Percentiles rank a stretch among this genome's conserved stretches.
These are phyloP conservation scores for Octodonta nipae DNA, from an alignment of 2,888 invertebrate genomes.

Conservation along the genomic window DNA sequence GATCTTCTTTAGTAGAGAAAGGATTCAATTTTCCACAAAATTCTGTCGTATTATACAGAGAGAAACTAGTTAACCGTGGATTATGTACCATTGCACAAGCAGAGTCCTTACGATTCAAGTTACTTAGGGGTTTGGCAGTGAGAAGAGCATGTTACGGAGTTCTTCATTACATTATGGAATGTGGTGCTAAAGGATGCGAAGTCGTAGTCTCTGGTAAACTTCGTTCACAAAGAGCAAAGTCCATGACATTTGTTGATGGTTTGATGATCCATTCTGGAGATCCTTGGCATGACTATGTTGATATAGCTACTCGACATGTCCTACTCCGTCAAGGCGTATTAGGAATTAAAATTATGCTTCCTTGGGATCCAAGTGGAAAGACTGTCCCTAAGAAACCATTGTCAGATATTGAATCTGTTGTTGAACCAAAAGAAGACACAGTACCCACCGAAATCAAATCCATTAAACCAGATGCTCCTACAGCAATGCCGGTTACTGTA, in stretches of 20 bases:
- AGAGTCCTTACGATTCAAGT: conserved; percentile 96
- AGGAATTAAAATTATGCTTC: no score
- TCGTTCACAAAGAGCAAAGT: conserved; percentile 96
- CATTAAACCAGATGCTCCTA: conserved; percentile 44
- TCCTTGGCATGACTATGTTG: conserved; percentile 95
- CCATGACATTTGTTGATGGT: conserved; percentile 99
- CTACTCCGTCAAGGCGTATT: conserved; percentile 81
- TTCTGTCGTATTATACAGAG: conserved; percentile 93
- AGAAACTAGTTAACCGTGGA: conserved; percentile 95
- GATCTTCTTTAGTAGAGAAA: conserved; percentile 95
- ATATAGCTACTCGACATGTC: conserved; percentile 95
- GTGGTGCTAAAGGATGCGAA: no score
- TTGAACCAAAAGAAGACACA: no score
- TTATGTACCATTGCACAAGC: conserved; percentile 99
- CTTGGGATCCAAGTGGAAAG: conserved; percentile 95
- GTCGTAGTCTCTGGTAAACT: no score
- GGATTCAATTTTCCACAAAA: conserved; percentile 92
- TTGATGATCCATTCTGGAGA: conserved; percentile 99
- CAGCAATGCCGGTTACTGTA: conserved; percentile 34
- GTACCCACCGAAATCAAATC: conserved; percentile 70
- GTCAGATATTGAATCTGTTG: conserved; percentile 93
- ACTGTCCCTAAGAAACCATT: conserved; percentile 94
- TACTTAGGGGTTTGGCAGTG: conserved; percentile 80
- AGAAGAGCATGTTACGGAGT: conserved; percentile 96
- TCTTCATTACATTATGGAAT: no score